Base-by-base conservation (phyloP, 2,888 invertebrate species). In the Beris chalybata region DNA sequence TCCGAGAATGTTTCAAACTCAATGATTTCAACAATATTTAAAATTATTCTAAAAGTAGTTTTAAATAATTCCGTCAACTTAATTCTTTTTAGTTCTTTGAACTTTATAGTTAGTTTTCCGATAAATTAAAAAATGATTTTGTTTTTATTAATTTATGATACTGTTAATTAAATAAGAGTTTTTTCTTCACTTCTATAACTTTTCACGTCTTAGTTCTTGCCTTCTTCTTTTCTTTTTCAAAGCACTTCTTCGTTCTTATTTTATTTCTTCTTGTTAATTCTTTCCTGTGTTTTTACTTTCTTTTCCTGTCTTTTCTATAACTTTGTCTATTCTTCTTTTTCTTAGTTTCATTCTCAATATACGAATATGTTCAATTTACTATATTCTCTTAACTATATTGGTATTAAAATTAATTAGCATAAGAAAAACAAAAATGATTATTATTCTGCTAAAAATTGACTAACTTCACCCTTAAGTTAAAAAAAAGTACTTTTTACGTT, bases 131-230 rank as follows among this genome's bases (percentile, higher is more conserved):
- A 22, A 22, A 22, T n/a, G n/a, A 22, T 22, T 48, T 55, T 66
- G 11, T 38, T 43, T 30, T 47, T 53, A 44, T 59, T 43, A 31
- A 32, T 31, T 67, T 63, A 44, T 48, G 61, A 30, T 57, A n/a
- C n/a, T 56, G 6, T 38, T 43, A 22, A 22, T 45, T 5, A 4
- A n/a, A 11, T 44, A 5, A 13, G 1, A 13, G 4, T 45, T 58
- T 7, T 58, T 22, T 30, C 22, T 22, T 22, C 22, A 22, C 22
- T 2, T 22, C 22, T 22, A 22, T 58, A 13, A 44, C 44, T 58
- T 4, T 45, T 22, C 47, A n/a, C 3, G 12, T 4, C 13, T 30
- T 45, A 13, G 15, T 45, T 29, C 12, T 32, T 13, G n/a, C 2
- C 12, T 61, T 32, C 13, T 9, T 29, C 15, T 15, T 31, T 50